Base-by-base conservation (phyloP, 2,113 vertebrate species). In the Mola mola region DNA sequence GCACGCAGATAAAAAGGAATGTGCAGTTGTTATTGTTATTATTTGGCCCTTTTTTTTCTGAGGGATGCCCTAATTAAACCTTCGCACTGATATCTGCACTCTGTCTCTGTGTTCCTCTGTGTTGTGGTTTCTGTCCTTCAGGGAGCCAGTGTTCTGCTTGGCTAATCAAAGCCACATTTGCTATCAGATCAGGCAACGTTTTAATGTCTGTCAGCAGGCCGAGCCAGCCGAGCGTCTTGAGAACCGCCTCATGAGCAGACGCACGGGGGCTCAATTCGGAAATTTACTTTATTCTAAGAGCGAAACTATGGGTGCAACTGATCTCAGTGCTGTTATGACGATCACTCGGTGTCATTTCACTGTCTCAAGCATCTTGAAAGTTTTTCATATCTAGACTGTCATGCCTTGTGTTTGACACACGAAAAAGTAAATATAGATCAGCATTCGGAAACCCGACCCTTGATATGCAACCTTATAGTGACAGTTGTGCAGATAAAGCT, bases 41-140 rank as follows among this genome's bases (percentile, higher is more conserved):
- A n/a, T n/a, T n/a, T n/a, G n/a, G n/a, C n/a, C n/a, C n/a, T n/a
- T n/a, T n/a, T 57, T 42, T 72, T 57, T 59, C 63, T 61, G 38
- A 75, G 75, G 72, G 81, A 84, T 75, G 79, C 72, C 20, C 60
- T 51, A 64, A 61, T 85, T 71, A 85, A 78, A 70, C 38, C 48
- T 37, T 46, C 21, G 24, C 47, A 67, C 71, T 74, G 55, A 76
- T 67, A 33, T 75, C 50, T 51, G 37, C 16, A 17, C 42, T 72
- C 31, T 57, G 13, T 66, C 47, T 71, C 1, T 44, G 37, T 15
- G 4, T 34, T 17, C n/a, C 16, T 59, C 31, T 2, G 25, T 81
- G 75, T 79, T 81, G 65, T 64, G 60, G 53, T 64, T 67, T 63
- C 60, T 55, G 48, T 48, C 67, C n/a, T 36, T 42, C 47, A 10